A percentile compares a stretch with the other conserved stretches of the same genome.
Conservation (phyloP, 2,113 vertebrate species). For the Mesitornis unicolor region DNA sequence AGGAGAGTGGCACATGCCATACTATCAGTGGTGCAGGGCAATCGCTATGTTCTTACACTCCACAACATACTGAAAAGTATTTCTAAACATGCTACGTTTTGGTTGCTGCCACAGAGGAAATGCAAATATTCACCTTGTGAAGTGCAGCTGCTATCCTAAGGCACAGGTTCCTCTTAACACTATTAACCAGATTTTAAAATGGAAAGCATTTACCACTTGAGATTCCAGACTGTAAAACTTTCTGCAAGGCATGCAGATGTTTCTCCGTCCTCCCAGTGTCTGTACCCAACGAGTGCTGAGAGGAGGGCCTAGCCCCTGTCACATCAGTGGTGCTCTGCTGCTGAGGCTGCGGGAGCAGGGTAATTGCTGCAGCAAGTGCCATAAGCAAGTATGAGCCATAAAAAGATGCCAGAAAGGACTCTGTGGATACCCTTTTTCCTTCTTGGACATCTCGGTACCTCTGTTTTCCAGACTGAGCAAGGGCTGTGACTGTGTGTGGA, state of each 20-base stretch:
- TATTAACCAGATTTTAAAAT: background rate
- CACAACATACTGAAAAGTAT: background rate
- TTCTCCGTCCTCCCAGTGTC: background rate
- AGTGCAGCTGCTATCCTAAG: background rate
- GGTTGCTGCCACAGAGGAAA: background rate
- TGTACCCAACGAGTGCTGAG: rapidly evolving
- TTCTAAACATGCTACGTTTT: background rate
- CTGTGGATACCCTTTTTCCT: background rate
- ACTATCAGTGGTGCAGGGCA: background rate
- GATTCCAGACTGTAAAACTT: background rate
- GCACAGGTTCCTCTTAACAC: background rate
- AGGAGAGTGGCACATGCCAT: rapidly evolving
- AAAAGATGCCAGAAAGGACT: background rate
- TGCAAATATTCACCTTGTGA: background rate
- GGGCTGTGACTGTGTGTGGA: background rate
- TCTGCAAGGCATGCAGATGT: background rate
- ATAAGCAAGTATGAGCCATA: background rate
- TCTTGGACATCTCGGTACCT: background rate
- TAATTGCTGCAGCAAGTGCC: background rate
- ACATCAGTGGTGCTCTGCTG: background rate
- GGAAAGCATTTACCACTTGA: background rate
- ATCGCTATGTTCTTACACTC: background rate
- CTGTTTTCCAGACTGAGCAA: background rate
- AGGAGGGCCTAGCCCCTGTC: background rate
- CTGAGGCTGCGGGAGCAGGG: background rate